Conservation (phyloP, 2,797 vertebrate species). For the Poecilia picta region DNA sequence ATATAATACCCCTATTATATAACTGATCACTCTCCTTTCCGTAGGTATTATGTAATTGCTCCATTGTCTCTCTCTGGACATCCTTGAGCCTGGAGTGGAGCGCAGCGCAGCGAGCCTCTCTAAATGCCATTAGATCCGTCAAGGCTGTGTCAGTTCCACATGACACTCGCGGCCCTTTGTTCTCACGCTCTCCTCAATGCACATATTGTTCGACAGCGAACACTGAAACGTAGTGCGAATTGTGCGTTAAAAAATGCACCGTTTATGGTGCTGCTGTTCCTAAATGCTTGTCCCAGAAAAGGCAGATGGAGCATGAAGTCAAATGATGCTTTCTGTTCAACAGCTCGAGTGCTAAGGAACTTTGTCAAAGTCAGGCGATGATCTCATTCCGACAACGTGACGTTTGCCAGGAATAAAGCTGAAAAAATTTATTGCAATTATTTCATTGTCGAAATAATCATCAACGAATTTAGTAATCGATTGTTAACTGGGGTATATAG, state of each 20-base stretch:
- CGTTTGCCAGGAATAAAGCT: constrained; percentile 37
- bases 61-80: constrained; percentile 41
- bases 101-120: constrained; percentile 32
- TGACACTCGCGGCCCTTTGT: constrained; percentile 57
- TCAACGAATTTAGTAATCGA: too few species aligned
- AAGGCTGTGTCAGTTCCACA: constrained; percentile 62
- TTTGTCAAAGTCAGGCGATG: constrained; percentile 54
- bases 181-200: constrained; percentile 58
- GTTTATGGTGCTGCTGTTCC: constrained; percentile 37
- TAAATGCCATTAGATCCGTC: constrained; percentile 48
- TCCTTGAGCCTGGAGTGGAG: constrained; percentile 36
- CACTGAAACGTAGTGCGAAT: constrained; percentile 55
- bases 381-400: constrained; percentile 17
- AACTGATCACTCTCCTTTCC: constrained; percentile 34
- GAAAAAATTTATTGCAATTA: too few species aligned
- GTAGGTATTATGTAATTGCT: constrained; percentile 53
- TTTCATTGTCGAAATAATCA: too few species aligned
- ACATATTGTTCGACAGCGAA: constrained; percentile 63
- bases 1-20: constrained; percentile 36
- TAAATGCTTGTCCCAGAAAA: constrained; percentile 41
- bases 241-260: constrained; percentile 48
- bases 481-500: too few species aligned
- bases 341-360: constrained; percentile 41
- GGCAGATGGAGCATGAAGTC: constrained; percentile 47
- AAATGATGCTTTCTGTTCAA: constrained; percentile 50